Evolutionary conservation across 1,140 invertebrate species (phyloP).

Genomic region (Pseudomyrmex cubaensis): DNA sequence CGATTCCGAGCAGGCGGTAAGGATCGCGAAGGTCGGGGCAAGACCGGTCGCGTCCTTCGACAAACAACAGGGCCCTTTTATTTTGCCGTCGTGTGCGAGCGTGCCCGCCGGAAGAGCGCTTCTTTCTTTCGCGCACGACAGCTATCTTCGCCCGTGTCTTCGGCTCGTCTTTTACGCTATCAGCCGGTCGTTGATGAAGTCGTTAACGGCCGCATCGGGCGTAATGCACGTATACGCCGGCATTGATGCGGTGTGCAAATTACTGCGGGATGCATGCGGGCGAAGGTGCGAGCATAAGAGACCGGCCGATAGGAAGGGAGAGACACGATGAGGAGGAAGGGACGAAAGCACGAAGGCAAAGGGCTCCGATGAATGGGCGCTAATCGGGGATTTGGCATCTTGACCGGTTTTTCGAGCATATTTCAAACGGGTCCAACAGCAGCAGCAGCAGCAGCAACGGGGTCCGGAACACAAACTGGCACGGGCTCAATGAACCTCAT

Average conservation of each 20-base stretch:
- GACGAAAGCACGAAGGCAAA: constrained; percentile 31
- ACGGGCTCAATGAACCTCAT: constrained; percentile 54
- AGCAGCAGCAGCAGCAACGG: neutral
- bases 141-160: constrained; percentile 46
- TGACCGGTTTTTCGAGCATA: constrained; percentile 53
- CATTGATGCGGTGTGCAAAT: constrained; percentile 46
- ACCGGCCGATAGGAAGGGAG: neutral
- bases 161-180: constrained; percentile 26
- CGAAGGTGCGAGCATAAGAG: constrained; percentile 27
- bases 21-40: constrained; percentile 22
- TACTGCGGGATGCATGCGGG: constrained; percentile 3
- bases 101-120: constrained; percentile 47
- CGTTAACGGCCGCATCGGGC: constrained; percentile 56
- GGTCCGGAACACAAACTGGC: constrained; percentile 19
- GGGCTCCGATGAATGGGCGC: constrained; percentile 73
- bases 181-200: constrained; percentile 56
- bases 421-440: constrained; percentile 16
- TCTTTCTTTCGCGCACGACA: constrained; percentile 44
- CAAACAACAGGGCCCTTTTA: constrained; percentile 45
- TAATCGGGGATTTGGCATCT: constrained; percentile 65
- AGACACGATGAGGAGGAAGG: neutral
- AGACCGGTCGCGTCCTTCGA: constrained; percentile 45
- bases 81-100: constrained; percentile 38
- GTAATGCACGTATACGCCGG: constrained; percentile 46
- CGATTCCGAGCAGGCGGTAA: constrained; percentile 24